These are phyloP conservation scores for Sturmia bella DNA, from an alignment of 2,888 invertebrate genomes.

Conservation along the genomic window DNA sequence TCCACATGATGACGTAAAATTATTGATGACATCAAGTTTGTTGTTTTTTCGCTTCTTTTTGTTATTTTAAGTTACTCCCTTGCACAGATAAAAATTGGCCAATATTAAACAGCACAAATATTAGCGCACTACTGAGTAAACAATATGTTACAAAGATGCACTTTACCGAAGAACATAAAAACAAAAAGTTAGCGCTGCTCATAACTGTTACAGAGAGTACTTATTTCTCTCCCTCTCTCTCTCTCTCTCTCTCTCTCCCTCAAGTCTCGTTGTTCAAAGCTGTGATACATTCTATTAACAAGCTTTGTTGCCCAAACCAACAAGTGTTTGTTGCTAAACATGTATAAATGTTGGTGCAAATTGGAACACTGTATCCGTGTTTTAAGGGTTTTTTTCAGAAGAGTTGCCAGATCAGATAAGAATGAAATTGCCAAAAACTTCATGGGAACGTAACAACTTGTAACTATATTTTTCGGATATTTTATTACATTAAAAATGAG, in stretches of 20 bases:
- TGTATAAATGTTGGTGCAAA: constrained; percentile 16
- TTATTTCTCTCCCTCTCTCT: constrained; percentile 35
- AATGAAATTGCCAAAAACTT: background rate
- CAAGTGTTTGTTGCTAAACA: constrained; percentile 51
- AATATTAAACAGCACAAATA: constrained; percentile 69
- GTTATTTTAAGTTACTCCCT: constrained; percentile 28
- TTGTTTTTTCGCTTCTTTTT: constrained; percentile 38
- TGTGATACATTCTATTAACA: constrained; percentile 45
- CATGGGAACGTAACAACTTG: too few relatives aligned
- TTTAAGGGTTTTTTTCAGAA: background rate
- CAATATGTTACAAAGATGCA: constrained; percentile 57
- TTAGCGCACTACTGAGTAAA: constrained; percentile 69
- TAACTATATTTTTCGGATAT: too few relatives aligned
- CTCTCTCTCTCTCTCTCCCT: too few relatives aligned
- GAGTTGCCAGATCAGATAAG: background rate
- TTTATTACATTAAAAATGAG: too few relatives aligned
- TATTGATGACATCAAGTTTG: constrained; percentile 62
- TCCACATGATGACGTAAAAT: constrained; percentile 66
- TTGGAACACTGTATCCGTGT: background rate
- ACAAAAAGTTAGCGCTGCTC: constrained; percentile 29
- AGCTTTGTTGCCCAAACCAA: background rate
- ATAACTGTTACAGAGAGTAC: constrained; percentile 18
- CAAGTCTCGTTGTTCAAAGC: constrained; percentile 43
- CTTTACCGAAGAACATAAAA: constrained; percentile 39
- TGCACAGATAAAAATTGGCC: constrained; percentile 44